Conservation (phyloP, 2,113 vertebrate genomes). For the Amazona guildingii region DNA sequence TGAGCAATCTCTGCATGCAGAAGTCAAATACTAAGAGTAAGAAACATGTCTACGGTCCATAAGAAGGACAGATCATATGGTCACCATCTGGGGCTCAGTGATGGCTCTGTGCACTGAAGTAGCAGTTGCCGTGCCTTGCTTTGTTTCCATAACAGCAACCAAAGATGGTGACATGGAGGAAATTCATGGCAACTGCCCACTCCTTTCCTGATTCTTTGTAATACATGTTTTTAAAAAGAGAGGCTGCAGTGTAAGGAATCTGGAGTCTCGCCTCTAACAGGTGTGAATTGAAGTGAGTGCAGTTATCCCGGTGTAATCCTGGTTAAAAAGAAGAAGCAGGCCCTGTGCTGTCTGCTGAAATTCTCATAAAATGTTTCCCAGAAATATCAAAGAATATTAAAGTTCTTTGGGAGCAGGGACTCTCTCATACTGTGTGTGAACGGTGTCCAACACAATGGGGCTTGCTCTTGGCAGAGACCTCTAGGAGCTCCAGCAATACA, state of each 20-base stretch:
- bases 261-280: neutral
- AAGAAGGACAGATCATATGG: slow-evolving; percentile 43
- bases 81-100: slow-evolving; percentile 44
- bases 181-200: slow-evolving; percentile 39
- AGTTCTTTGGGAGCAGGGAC: slow-evolving; percentile 50
- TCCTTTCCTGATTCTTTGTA: slow-evolving; percentile 40
- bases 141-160: slow-evolving; percentile 39
- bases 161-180: slow-evolving; percentile 41
- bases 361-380: slow-evolving; percentile 13
- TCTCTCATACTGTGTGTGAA: slow-evolving; percentile 54
- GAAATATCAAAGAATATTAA: slow-evolving; percentile 62
- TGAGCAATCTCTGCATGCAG: neutral
- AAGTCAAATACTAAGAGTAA: slow-evolving; percentile 6
- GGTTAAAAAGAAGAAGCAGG: slow-evolving; percentile 14
- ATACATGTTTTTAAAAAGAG: neutral
- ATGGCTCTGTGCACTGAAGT: slow-evolving; percentile 5
- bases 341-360: neutral
- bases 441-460: slow-evolving; percentile 36
- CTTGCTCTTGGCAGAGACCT: slow-evolving; percentile 56
- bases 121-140: slow-evolving; percentile 27
- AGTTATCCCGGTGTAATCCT: neutral
- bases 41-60: neutral
- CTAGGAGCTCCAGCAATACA: slow-evolving; percentile 25
- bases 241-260: neutral
- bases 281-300: neutral